Evolutionary conservation across 1,140 invertebrate species (phyloP).

Genomic region (Nilaparvata lugens): DNA sequence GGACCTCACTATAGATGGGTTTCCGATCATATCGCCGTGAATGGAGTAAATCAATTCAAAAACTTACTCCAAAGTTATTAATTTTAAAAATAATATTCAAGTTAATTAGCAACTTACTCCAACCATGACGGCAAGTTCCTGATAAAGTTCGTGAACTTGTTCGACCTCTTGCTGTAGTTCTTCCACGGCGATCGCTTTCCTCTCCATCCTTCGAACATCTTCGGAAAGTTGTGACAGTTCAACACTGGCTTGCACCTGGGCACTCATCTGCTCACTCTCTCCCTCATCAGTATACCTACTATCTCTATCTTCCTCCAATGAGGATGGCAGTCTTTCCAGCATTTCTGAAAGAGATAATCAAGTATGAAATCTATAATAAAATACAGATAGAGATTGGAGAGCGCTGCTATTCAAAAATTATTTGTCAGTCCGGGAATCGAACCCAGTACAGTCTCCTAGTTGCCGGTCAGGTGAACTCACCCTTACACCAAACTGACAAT

Average conservation of each 20-base stretch:
- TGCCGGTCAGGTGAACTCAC: too few species aligned
- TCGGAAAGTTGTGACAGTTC: not conserved
- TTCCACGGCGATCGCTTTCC: not conserved
- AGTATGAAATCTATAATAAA: too few species aligned
- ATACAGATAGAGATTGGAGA: too few species aligned
- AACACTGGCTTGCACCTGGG: not conserved
- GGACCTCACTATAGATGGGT: too few species aligned
- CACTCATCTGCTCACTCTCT: not conserved
- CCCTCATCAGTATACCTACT: not conserved
- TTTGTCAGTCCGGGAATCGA: too few species aligned
- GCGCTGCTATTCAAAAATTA: too few species aligned
- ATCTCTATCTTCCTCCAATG: not conserved
- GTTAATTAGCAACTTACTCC: not conserved
- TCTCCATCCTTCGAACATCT: not conserved
- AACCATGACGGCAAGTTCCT: not conserved
- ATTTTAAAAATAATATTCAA: not conserved
- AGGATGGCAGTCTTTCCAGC: not conserved
- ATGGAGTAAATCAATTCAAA: too few species aligned
- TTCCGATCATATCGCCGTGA: too few species aligned
- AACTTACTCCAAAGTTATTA: too few species aligned
- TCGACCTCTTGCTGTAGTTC: not conserved
- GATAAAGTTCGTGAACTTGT: not conserved
- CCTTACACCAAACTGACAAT: too few species aligned
- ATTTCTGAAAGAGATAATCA: too few species aligned
- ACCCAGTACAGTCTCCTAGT: too few species aligned